phyloP scores from a whole-genome alignment of 2,797 vertebrate species.

The Schizopygopsis malacanthus region DNA sequence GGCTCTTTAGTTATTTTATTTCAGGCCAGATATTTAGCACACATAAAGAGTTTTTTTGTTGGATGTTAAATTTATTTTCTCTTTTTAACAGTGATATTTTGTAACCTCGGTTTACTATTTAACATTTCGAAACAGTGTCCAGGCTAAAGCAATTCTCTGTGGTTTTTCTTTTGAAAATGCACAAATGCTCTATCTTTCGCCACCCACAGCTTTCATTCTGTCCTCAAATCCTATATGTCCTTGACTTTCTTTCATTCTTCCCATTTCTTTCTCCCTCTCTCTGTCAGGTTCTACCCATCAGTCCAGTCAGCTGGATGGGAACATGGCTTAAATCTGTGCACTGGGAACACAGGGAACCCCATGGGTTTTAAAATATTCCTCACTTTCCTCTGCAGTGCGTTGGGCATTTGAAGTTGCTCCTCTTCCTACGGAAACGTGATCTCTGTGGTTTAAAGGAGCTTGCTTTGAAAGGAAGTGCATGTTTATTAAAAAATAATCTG shows the following conservation, averaged over 20 bases:
- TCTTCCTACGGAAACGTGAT: constrained; percentile 34
- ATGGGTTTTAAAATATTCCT: constrained; percentile 41
- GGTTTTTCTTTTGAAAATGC: constrained; percentile 39
- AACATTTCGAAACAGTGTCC: not conserved
- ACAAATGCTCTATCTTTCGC: constrained; percentile 33
- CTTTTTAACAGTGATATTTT: not conserved
- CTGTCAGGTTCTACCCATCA: constrained; percentile 49
- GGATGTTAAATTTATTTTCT: constrained; percentile 17
- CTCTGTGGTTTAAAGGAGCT: constrained; percentile 35
- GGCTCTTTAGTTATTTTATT: constrained; percentile 61
- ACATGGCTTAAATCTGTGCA: constrained; percentile 39
- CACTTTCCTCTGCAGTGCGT: constrained; percentile 9
- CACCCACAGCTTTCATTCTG: constrained; percentile 26
- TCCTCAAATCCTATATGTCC: constrained; percentile 20
- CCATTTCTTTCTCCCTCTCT: constrained; percentile 1
- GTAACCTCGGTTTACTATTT: constrained; percentile 1
- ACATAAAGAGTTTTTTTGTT: constrained; percentile 47
- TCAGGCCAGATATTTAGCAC: constrained; percentile 40
- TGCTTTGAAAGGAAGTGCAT: constrained; percentile 37
- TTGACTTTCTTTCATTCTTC: constrained; percentile 18
- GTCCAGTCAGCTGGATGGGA: constrained; percentile 54
- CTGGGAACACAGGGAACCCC: constrained; percentile 34
- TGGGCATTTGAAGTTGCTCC: constrained; percentile 43
- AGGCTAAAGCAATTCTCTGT: constrained; percentile 5
- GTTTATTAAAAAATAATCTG: constrained; percentile 39